These are phyloP conservation scores for Drosophila nikananu DNA, from an alignment of 1,140 invertebrate species.

Conservation along the genomic window DNA sequence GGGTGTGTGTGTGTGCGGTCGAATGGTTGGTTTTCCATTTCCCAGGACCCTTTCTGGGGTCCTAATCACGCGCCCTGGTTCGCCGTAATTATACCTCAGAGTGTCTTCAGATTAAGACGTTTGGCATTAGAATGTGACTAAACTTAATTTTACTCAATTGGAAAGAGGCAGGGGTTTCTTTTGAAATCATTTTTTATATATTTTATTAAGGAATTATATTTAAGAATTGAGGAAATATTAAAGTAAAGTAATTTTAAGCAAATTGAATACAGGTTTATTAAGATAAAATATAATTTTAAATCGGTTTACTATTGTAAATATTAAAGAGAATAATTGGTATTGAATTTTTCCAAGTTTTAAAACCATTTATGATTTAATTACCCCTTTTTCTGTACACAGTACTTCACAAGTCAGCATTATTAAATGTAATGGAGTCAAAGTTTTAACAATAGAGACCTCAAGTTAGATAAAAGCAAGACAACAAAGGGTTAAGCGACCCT, in stretches of 20 bases:
- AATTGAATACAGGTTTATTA: neutral
- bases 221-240: neutral
- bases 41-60: constrained; percentile 38
- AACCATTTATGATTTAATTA: neutral
- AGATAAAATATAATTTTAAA: too few species aligned
- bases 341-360: neutral
- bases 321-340: neutral
- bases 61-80: constrained; percentile 76
- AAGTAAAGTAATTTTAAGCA: too few species aligned
- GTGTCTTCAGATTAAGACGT: constrained; percentile 71
- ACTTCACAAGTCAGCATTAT: neutral
- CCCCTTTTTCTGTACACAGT: too few species aligned
- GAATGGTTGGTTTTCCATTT: constrained; percentile 28
- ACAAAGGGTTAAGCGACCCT: neutral
- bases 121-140: constrained; percentile 67
- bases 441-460: constrained; percentile 7
- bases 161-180: constrained; percentile 13
- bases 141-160: constrained; percentile 65
- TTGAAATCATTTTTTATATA: neutral
- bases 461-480: neutral
- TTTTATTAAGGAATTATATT: neutral
- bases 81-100: constrained; percentile 74
- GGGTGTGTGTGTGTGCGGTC: constrained; percentile 44
- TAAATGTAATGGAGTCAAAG: neutral
- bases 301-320: neutral